Evolutionary conservation across 2,888 invertebrate species (phyloP).

Genomic region (Priocnemis perturbator): DNA sequence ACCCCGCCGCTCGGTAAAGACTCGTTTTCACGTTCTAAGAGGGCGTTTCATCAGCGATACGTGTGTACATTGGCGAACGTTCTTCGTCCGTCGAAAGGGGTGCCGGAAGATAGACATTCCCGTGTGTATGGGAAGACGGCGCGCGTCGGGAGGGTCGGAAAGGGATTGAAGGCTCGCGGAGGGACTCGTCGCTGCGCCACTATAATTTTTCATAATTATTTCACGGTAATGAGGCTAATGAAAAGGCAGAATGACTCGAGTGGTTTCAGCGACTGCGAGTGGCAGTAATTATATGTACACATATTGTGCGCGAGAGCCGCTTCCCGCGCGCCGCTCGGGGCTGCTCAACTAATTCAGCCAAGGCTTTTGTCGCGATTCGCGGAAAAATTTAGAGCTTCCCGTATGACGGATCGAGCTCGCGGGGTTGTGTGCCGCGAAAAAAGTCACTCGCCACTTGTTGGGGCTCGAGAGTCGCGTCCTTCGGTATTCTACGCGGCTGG

Average conservation of each 20-base stretch:
- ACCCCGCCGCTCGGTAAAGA: not conserved
- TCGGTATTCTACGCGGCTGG: too few species aligned
- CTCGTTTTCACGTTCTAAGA: too few species aligned
- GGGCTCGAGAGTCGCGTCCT: too few species aligned
- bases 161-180: too few species aligned
- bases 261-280: conserved; percentile 30
- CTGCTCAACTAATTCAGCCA: conserved; percentile 2
- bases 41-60: too few species aligned
- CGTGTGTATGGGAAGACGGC: not conserved
- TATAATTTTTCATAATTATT: conserved; percentile 50
- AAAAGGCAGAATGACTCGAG: conserved; percentile 45
- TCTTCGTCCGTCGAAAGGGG: not conserved
- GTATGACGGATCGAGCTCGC: not conserved
- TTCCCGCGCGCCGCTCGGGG: not conserved
- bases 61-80: too few species aligned
- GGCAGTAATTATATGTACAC: conserved; percentile 32
- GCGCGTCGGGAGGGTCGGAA: not conserved
- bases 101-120: not conserved
- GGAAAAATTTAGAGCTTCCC: not conserved
- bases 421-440: not conserved
- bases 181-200: conserved; percentile 20
- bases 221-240: conserved; percentile 53
- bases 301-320: not conserved
- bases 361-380: conserved; percentile 26
- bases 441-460: too few species aligned